Evolutionary conservation across 1,140 invertebrate genomes (phyloP).

Genomic region (Aphaenogaster rudis): DNA sequence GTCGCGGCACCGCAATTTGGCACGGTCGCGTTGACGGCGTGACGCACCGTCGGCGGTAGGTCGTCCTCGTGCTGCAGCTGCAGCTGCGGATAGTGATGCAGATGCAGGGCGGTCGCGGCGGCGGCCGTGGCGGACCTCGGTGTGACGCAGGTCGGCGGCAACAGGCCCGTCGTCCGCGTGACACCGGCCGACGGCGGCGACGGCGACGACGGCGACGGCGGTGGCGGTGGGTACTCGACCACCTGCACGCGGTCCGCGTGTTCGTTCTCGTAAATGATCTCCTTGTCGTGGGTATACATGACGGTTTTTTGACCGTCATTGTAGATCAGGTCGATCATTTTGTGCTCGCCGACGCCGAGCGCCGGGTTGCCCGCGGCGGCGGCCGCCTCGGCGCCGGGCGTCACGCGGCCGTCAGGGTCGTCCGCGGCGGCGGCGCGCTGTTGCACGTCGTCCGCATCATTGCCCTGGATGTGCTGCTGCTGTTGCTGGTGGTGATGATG

Average conservation of each 20-base stretch:
- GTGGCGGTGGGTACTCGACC: slow-evolving; percentile 85
- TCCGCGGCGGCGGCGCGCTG: slow-evolving; percentile 67
- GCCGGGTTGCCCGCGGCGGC: slow-evolving; percentile 86
- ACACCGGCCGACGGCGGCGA: slow-evolving; percentile 82
- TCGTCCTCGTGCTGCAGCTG: slow-evolving; percentile 86
- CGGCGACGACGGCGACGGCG: slow-evolving; percentile 87
- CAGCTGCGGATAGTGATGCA: slow-evolving; percentile 85
- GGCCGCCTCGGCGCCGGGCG: slow-evolving; percentile 86
- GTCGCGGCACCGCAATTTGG: slow-evolving; percentile 82
- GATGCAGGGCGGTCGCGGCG: slow-evolving; percentile 84
- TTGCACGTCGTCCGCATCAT: slow-evolving; percentile 70
- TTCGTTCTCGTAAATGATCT: slow-evolving; percentile 86
- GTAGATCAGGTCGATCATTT: slow-evolving; percentile 92
- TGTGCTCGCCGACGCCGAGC: slow-evolving; percentile 89
- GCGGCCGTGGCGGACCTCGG: slow-evolving; percentile 81
- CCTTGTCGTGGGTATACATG: slow-evolving; percentile 90
- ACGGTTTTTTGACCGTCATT: slow-evolving; percentile 94
- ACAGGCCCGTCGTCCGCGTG: slow-evolving; percentile 84
- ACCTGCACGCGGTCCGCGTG: slow-evolving; percentile 84
- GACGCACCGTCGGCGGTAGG: slow-evolving; percentile 79
- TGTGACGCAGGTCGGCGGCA: slow-evolving; percentile 86
- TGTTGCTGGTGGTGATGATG: slow-evolving; percentile 80
- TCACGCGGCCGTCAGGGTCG: slow-evolving; percentile 88
- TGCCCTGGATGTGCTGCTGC: slow-evolving; percentile 74
- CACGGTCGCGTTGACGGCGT: slow-evolving; percentile 79